Base-by-base conservation (phyloP, 2,888 invertebrate species). In the Malthinus seriepunctatus region DNA sequence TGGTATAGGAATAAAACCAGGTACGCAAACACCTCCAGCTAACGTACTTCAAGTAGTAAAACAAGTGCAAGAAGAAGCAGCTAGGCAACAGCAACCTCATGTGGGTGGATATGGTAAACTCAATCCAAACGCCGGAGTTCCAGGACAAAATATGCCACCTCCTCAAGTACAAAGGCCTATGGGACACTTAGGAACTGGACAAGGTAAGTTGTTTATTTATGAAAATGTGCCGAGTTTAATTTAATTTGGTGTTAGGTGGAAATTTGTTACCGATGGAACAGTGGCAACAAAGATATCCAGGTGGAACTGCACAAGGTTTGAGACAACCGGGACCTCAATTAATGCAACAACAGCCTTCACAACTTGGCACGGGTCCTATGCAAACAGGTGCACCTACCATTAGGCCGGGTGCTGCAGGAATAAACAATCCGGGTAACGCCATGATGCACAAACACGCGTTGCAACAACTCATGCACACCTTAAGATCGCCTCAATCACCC, bases 11-110 rank as follows among this genome's bases (percentile, higher is more conserved):
- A 63, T 77, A 32, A 78, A 78, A 38, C 88, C 89, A 1, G 87
- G 87, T 10, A 84, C 88, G 0, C 88, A 88, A 72, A 87, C 88
- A 9, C 89, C 90, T 8, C 88, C 90, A 8, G 88, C 89, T 3
- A 90, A 91, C 75, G 93, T 94, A 49, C 85, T 93, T 69, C 93
- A 93, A 79, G 79, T 79, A 15, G 78, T 79, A 3, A 77, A 74
- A 46, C 74, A 87, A 80, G 90, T 95, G 3, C 95, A 95, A 77
- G 95, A 94, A 74, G 94, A 94, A 75, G 95, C 94, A 49, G 94
- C 94, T 7, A 83, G 94, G 42, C 94, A 95, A 74, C 93, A 92
- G 76, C 90, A 88, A 45, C 91, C 92, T 33, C 90, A 91, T 69
- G 77, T 77, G 7, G 82, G 84, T 8, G 39, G 83, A 33, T 62